phyloP scores from a whole-genome alignment of 2,797 vertebrate genomes.

The Hozukius guyotensis region DNA sequence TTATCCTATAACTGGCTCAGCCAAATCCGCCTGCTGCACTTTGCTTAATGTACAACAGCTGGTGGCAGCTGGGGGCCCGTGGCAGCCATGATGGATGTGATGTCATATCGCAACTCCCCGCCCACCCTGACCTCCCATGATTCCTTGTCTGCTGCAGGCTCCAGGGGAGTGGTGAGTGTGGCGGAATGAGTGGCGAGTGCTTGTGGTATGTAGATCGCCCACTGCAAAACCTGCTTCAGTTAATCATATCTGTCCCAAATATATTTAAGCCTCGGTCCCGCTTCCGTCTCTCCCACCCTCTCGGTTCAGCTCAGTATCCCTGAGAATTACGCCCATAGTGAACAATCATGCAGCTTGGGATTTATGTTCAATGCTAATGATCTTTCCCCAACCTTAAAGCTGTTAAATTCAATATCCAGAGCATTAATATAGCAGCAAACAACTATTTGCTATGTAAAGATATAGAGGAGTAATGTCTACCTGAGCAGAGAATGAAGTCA shows the following conservation, averaged over 20 bases:
- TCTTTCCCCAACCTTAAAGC: not conserved
- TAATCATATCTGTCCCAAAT: not conserved
- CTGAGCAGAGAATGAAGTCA: too few relatives aligned
- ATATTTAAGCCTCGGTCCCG: not conserved
- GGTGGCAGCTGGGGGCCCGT: slow-evolving; percentile 71
- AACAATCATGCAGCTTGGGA: not conserved
- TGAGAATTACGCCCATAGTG: not conserved
- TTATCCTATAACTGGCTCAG: slow-evolving; percentile 83
- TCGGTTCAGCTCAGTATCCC: not conserved
- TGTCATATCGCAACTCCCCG: slow-evolving; percentile 48
- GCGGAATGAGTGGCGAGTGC: slow-evolving; percentile 5
- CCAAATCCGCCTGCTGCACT: slow-evolving; percentile 81
- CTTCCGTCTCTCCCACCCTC: not conserved
- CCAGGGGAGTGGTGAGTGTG: slow-evolving; percentile 25
- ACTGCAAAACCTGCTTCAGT: not conserved
- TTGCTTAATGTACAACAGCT: slow-evolving; percentile 84
- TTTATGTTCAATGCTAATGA: not conserved
- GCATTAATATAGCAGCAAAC: too few relatives aligned
- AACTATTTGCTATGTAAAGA: too few relatives aligned
- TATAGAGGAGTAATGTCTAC: too few relatives aligned
- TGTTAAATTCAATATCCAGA: not conserved
- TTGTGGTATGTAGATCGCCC: not conserved
- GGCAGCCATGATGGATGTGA: slow-evolving; percentile 71
- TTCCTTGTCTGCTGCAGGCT: slow-evolving; percentile 45
- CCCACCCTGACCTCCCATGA: slow-evolving; percentile 61